A percentile compares a stretch with the other conserved stretches of the same genome.
These are phyloP conservation scores for Acipenser ruthenus DNA, from an alignment of 2,797 vertebrate genomes.

Conservation along the genomic window DNA sequence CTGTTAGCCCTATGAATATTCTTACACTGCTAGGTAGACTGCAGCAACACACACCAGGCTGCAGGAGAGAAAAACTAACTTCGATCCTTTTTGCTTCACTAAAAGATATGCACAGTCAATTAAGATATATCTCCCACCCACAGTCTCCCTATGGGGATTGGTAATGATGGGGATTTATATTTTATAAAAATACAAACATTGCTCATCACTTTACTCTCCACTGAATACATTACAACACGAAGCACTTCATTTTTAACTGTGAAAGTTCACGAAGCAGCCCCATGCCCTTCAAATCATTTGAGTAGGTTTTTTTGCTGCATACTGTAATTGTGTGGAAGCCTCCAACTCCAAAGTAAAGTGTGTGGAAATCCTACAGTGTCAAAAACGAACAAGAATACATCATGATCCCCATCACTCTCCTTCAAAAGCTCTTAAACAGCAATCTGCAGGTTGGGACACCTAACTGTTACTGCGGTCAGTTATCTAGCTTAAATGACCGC, in stretches of 20 bases:
- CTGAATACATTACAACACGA: not conserved
- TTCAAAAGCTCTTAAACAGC: too few species aligned
- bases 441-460: too few species aligned
- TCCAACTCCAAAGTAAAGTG: not conserved
- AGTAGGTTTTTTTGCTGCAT: not conserved
- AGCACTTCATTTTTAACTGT: not conserved
- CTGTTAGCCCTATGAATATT: too few species aligned
- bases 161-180: conserved; percentile 11
- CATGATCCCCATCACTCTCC: too few species aligned
- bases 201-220: not conserved
- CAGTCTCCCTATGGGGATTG: conserved; percentile 6
- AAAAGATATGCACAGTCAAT: conserved; percentile 8
- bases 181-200: conserved; percentile 6
- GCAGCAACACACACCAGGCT: not conserved
- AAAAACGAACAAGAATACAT: conserved; percentile 12
- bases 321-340: not conserved
- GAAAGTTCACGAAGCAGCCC: not conserved
- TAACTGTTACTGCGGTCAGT: too few species aligned
- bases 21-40: not conserved
- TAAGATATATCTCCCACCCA: conserved; percentile 10
- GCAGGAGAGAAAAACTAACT: conserved; percentile 6
- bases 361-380: conserved; percentile 6
- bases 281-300: not conserved
- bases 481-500: too few species aligned
- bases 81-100: not conserved